These are phyloP conservation scores for Rhodophaea formosa DNA, from an alignment of 2,888 invertebrate species.

Conservation along the genomic window DNA sequence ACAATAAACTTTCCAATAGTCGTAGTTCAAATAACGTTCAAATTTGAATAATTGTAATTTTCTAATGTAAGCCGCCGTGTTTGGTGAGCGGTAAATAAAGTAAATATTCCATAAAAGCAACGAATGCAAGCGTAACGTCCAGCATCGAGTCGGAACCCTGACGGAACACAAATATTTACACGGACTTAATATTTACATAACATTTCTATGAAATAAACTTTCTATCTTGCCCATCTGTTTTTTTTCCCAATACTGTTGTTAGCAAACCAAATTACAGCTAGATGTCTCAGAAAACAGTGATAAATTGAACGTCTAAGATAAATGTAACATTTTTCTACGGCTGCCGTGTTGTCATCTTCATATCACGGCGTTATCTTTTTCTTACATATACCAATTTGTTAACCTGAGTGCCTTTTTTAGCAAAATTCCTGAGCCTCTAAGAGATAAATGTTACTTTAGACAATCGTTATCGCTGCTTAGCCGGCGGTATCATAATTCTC, in stretches of 20 bases:
- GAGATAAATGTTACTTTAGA: constrained; percentile 14
- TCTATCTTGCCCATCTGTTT: constrained; percentile 43
- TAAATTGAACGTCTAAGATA: too few relatives aligned
- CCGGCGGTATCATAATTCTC: constrained; percentile 43
- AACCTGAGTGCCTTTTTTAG: not conserved
- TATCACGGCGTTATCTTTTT: not conserved
- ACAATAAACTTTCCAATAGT: not conserved
- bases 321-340: not conserved
- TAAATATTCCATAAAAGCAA: constrained; percentile 61
- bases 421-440: constrained; percentile 7
- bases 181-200: constrained; percentile 59
- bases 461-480: constrained; percentile 26
- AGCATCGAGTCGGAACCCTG: constrained; percentile 47
- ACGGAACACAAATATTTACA: constrained; percentile 58
- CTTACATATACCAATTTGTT: not conserved
- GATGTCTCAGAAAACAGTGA: too few relatives aligned
- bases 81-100: constrained; percentile 40
- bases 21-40: too few relatives aligned
- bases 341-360: not conserved
- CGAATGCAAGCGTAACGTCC: constrained; percentile 59
- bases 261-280: not conserved
- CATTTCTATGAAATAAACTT: constrained; percentile 57
- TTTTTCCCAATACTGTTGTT: constrained; percentile 3
- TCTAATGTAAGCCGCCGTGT: not conserved
- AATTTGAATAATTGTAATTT: too few relatives aligned